Conservation (phyloP, 1,140 invertebrate species). For the Diorhabda carinulata region DNA sequence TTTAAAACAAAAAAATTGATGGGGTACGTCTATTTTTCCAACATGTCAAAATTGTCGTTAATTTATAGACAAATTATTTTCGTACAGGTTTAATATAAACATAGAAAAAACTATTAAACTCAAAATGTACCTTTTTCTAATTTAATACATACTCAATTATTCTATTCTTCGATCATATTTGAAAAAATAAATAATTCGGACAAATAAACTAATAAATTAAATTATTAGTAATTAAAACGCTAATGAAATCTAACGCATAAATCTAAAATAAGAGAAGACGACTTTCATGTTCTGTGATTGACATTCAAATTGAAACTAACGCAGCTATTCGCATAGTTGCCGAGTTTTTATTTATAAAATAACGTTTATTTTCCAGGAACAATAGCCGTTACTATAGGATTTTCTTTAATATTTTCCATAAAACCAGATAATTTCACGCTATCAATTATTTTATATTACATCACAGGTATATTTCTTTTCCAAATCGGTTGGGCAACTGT, state of each 20-base stretch:
- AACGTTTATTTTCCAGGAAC: constrained; percentile 53
- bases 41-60: not conserved
- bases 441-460: constrained; percentile 66
- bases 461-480: constrained; percentile 74
- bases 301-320: no score
- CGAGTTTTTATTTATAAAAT: not conserved
- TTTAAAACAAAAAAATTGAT: not conserved
- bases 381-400: constrained; percentile 58
- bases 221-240: no score
- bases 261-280: no score
- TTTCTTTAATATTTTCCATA: constrained; percentile 72
- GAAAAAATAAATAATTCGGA: no score
- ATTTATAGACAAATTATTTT: not conserved
- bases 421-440: constrained; percentile 28
- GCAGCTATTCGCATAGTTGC: no score
- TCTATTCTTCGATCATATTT: no score
- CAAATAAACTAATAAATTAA: no score
- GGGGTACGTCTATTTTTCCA: not conserved
- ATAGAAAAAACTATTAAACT: not conserved
- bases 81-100: not conserved
- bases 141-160: not conserved
- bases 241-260: no score
- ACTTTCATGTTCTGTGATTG: no score
- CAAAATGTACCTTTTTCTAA: not conserved
- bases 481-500: constrained; percentile 88